These are phyloP conservation scores for Anguilla rostrata DNA, from an alignment of 2,113 vertebrate species.

Conservation along the genomic window DNA sequence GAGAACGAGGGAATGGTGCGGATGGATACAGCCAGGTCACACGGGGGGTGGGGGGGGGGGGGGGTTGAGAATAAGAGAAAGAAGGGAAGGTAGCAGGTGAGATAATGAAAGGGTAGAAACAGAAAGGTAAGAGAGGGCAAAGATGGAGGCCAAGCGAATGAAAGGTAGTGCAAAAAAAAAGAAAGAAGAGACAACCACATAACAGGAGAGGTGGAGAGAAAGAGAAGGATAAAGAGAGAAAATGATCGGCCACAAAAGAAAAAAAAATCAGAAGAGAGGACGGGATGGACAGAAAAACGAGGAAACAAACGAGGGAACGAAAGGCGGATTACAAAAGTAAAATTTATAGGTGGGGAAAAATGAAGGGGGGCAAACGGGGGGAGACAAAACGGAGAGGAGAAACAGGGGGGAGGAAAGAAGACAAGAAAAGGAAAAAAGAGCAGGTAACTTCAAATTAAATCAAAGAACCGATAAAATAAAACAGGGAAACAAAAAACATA, in stretches of 20 bases:
- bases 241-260: not conserved
- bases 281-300: not conserved
- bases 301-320: not conserved
- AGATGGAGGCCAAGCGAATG: not conserved
- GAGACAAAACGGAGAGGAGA: not conserved
- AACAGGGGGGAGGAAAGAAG: not conserved
- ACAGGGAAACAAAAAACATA: slow-evolving; percentile 36
- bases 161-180: not conserved
- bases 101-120: not conserved
- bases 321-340: not conserved
- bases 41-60: not conserved
- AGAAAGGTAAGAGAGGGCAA: not conserved
- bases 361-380: not conserved
- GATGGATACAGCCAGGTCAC: not conserved
- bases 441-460: slow-evolving; percentile 45
- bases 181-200: not conserved
- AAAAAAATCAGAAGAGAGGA: not conserved
- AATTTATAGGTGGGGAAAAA: not conserved
- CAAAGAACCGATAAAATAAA: slow-evolving; percentile 37
- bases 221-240: not conserved
- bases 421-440: slow-evolving; percentile 29
- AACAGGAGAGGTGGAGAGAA: not conserved
- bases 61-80: not conserved
- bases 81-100: not conserved
- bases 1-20: not conserved